These are phyloP conservation scores for Taeniopygia guttata DNA, from an alignment of 2,797 vertebrate species.

Conservation along the genomic window DNA sequence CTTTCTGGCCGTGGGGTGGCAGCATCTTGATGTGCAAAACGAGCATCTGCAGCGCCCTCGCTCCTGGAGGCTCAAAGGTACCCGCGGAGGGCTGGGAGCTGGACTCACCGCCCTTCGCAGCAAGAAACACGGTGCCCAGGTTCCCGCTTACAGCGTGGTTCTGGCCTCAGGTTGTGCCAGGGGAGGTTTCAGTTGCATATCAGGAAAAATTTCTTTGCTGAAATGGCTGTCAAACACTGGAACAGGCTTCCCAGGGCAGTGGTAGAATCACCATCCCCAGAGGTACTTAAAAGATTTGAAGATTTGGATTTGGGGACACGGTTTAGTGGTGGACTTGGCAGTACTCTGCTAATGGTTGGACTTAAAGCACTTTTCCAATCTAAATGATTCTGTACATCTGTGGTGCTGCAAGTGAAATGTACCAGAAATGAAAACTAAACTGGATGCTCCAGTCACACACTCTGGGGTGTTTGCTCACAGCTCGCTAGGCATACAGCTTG, in stretches of 20 bases:
- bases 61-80: background rate
- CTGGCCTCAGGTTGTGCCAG: background rate
- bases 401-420: background rate
- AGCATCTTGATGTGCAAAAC: conserved; percentile 28
- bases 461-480: background rate
- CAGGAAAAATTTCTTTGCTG: background rate
- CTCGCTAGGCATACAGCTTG: background rate
- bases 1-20: conserved; percentile 46
- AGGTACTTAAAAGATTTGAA: background rate
- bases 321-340: background rate
- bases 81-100: background rate
- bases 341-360: background rate
- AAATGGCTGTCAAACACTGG: background rate
- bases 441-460: background rate
- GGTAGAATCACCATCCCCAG: background rate
- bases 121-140: background rate
- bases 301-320: background rate
- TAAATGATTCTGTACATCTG: background rate
- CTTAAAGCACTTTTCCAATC: background rate
- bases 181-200: background rate
- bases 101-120: background rate
- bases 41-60: background rate
- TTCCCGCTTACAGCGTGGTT: background rate
- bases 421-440: background rate
- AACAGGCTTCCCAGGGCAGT: background rate